Percentiles rank a stretch among this genome's conserved stretches.
These are phyloP conservation scores for Sturnus vulgaris DNA, from an alignment of 2,113 vertebrate genomes.

Conservation along the genomic window DNA sequence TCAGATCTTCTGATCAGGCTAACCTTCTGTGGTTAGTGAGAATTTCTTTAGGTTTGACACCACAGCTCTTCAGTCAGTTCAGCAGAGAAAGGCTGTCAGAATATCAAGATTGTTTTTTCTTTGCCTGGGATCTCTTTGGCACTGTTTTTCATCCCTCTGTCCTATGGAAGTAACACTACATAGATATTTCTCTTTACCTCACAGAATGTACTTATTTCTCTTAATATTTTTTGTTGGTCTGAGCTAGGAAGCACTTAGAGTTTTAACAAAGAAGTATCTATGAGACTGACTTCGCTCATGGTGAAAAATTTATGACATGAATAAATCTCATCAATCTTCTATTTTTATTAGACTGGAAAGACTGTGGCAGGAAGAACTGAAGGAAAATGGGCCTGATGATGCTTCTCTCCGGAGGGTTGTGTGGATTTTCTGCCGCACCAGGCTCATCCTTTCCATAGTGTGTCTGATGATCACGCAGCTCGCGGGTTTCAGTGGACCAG, in stretches of 20 bases:
- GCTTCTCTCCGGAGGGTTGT: conserved; percentile 84
- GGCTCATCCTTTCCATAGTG: conserved; percentile 88
- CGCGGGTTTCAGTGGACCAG: conserved; percentile 92
- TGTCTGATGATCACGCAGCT: conserved; percentile 92
- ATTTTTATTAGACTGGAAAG: conserved; percentile 76
- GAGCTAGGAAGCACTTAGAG: background rate
- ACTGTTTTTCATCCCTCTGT: background rate
- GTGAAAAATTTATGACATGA: background rate
- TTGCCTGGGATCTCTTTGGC: too few relatives aligned
- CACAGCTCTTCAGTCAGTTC: background rate
- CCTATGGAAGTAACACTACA: background rate
- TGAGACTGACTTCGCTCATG: background rate
- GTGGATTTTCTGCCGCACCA: conserved; percentile 88
- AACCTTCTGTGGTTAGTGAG: background rate
- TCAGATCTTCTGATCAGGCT: background rate
- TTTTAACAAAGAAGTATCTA: background rate
- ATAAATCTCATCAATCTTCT: background rate
- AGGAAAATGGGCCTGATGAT: conserved; percentile 73
- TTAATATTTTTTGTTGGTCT: background rate
- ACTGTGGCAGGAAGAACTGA: conserved; percentile 86
- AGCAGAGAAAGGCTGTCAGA: background rate
- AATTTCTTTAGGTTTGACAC: background rate
- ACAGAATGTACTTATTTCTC: background rate
- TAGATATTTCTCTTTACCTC: background rate
- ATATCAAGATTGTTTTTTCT: background rate